Evolutionary conservation across 1,140 invertebrate genomes (phyloP).

Genomic region (Drosophila ogumai): DNA sequence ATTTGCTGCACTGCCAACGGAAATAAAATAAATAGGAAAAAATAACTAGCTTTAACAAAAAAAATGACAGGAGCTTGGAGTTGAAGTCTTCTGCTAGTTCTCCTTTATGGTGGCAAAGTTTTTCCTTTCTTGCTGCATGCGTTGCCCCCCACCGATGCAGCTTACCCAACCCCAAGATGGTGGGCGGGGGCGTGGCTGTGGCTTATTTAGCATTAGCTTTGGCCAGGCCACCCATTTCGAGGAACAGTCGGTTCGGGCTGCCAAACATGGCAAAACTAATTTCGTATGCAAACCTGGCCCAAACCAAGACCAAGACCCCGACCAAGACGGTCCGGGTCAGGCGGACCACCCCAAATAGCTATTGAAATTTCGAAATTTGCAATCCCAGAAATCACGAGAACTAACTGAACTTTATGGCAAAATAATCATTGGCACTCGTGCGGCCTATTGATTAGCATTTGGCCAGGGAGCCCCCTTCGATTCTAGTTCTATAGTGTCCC

Average conservation of each 20-base stretch:
- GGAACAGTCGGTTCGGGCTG: slow-evolving; percentile 37
- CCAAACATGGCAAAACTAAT: slow-evolving; percentile 64
- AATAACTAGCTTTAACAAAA: slow-evolving; percentile 50
- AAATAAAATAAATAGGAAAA: slow-evolving; percentile 77
- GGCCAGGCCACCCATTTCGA: slow-evolving; percentile 41
- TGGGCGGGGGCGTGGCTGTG: slow-evolving; percentile 48
- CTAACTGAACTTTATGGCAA: slow-evolving; percentile 81
- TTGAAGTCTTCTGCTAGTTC: slow-evolving; percentile 42
- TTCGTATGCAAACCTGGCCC: slow-evolving; percentile 60
- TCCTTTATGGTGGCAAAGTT: slow-evolving; percentile 69
- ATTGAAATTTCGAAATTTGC: slow-evolving; percentile 68
- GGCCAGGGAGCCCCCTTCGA: slow-evolving; percentile 5
- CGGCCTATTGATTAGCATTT: slow-evolving; percentile 82
- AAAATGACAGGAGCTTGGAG: slow-evolving; percentile 40
- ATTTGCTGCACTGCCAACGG: slow-evolving; percentile 65
- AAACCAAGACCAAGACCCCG: slow-evolving; percentile 12
- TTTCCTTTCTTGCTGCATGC: slow-evolving; percentile 54
- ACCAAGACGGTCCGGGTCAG: slow-evolving; percentile 24
- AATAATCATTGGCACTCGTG: slow-evolving; percentile 81
- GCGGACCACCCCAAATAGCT: slow-evolving; percentile 62
- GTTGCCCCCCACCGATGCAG: slow-evolving; percentile 32
- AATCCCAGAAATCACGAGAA: slow-evolving; percentile 53
- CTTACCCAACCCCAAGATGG: slow-evolving; percentile 20
- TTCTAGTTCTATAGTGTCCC: slow-evolving; percentile 12
- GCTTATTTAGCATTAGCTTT: slow-evolving; percentile 79